Conservation (phyloP, 2,888 invertebrate genomes). For the Creontiades dilutus region DNA sequence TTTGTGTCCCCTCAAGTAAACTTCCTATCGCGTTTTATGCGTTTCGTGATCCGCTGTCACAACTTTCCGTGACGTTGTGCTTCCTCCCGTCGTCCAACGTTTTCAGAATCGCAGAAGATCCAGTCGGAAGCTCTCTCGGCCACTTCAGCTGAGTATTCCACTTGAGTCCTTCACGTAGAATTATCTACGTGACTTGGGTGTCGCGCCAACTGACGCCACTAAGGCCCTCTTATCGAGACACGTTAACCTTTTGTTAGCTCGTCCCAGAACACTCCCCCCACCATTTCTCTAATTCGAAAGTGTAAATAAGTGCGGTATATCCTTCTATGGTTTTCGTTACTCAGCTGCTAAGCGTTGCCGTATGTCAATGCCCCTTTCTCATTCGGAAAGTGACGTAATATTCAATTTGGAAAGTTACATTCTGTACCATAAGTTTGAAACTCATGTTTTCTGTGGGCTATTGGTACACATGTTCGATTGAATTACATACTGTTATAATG, state of each 20-base stretch:
- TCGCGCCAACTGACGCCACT: background rate
- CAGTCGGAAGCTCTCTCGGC: background rate
- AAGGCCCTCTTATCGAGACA: background rate
- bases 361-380: no score
- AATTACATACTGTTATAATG: no score
- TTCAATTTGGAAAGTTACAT: no score
- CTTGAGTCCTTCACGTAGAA: background rate
- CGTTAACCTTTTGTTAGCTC: background rate
- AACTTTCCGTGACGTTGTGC: background rate
- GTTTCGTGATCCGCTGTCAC: constrained; percentile 25
- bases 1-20: background rate
- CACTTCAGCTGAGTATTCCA: constrained; percentile 9
- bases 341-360: no score
- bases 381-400: no score
- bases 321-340: no score
- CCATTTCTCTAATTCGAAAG: background rate
- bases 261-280: background rate
- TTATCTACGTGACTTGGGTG: background rate
- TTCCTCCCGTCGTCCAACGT: background rate
- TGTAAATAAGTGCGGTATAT: background rate
- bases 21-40: background rate
- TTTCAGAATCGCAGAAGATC: constrained; percentile 12
- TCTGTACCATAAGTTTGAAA: no score
- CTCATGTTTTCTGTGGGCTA: no score
- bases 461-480: no score